Conservation (phyloP, 2,888 invertebrate species). For the Philonicus albiceps region DNA sequence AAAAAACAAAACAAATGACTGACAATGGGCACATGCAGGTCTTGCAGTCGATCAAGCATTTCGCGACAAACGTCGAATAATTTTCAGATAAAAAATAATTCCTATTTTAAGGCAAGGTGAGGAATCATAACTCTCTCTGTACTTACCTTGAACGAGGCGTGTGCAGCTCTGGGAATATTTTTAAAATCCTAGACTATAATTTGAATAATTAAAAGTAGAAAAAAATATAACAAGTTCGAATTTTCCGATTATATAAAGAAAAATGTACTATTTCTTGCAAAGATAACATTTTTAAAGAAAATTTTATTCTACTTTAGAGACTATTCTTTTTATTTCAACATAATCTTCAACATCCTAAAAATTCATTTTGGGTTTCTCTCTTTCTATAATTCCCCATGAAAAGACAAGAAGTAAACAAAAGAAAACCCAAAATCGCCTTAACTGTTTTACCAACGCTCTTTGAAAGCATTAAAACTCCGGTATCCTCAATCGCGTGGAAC, state of each 20-base stretch:
- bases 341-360: neutral
- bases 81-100: neutral
- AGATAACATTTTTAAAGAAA: neutral
- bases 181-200: neutral
- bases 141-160: conserved; percentile 31
- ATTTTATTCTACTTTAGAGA: neutral
- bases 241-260: neutral
- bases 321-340: neutral
- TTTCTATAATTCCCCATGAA: neutral
- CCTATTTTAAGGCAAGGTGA: neutral
- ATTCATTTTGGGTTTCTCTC: neutral
- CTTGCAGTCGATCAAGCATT: conserved; percentile 17
- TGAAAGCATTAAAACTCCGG: neutral
- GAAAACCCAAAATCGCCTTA: neutral
- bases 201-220: neutral
- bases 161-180: neutral
- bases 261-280: neutral
- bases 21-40: conserved; percentile 24
- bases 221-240: neutral
- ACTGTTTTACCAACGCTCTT: neutral
- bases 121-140: conserved; percentile 22
- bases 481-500: neutral
- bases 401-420: neutral
- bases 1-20: conserved; percentile 5
- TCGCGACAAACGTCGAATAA: neutral